Conservation (phyloP, 2,888 invertebrate genomes). For the Lamellibrachia satsuma region DNA sequence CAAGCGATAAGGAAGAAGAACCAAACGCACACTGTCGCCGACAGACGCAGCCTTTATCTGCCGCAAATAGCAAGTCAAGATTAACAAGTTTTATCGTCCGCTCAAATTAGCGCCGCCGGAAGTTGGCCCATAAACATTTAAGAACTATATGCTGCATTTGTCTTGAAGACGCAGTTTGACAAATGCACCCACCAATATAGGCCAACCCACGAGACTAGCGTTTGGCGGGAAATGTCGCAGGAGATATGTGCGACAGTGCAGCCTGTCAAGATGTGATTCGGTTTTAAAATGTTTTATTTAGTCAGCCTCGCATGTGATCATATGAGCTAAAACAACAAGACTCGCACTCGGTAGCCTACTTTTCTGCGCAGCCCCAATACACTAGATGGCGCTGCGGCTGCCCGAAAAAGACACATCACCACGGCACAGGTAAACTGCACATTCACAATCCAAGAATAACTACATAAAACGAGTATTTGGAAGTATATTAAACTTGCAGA, state of each 20-base stretch:
- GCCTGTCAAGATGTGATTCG: not conserved
- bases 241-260: not conserved
- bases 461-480: too few relatives aligned
- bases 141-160: not conserved
- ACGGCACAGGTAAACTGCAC: not conserved
- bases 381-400: not conserved
- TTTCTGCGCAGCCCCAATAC: too few relatives aligned
- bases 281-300: not conserved
- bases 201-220: not conserved
- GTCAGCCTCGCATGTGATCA: not conserved
- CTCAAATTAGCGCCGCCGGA: not conserved
- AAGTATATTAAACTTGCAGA: not conserved
- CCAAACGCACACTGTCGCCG: not conserved
- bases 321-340: too few relatives aligned
- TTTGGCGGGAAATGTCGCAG: not conserved
- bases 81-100: not conserved
- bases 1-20: slow-evolving; percentile 8
- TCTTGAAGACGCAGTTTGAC: not conserved
- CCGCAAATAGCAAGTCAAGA: not conserved
- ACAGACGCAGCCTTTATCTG: not conserved
- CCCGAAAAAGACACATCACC: not conserved
- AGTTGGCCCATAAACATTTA: not conserved
- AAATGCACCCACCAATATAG: not conserved
- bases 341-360: too few relatives aligned
- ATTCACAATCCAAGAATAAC: not conserved